phyloP scores from a whole-genome alignment of 2,888 invertebrate genomes.

The Athalia rosae region DNA sequence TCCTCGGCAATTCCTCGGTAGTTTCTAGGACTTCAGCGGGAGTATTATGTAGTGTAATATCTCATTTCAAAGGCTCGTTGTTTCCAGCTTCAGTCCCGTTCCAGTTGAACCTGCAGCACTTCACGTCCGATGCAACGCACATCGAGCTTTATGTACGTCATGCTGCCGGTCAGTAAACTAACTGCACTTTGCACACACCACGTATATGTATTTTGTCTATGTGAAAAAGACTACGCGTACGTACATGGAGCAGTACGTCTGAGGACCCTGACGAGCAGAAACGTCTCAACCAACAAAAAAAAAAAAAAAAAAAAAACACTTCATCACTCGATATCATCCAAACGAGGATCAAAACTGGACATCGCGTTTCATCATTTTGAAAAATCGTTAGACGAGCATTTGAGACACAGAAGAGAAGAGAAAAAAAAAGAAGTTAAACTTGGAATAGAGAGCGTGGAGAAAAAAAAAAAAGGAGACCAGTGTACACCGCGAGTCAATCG shows the following conservation, averaged over 20 bases:
- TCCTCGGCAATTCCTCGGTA: too few relatives aligned
- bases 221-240: neutral
- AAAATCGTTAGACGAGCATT: neutral
- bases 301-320: too few relatives aligned
- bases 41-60: neutral
- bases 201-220: neutral
- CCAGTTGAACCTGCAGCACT: conserved; percentile 13
- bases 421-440: neutral
- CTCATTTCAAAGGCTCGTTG: conserved; percentile 2
- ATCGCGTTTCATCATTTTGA: neutral
- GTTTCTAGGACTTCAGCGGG: too few relatives aligned
- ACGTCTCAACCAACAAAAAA: too few relatives aligned
- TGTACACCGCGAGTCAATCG: neutral
- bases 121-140: conserved; percentile 24
- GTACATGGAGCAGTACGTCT: too few relatives aligned
- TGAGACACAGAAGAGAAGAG: neutral
- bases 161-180: conserved; percentile 31
- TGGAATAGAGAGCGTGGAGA: neutral
- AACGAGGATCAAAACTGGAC: neutral
- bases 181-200: neutral
- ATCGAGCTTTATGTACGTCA: conserved; percentile 27
- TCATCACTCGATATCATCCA: too few relatives aligned
- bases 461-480: neutral
- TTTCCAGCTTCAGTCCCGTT: neutral
- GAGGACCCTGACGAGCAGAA: too few relatives aligned